Conservation (phyloP, 1,140 invertebrate species). For the Bombus pyrosoma region DNA sequence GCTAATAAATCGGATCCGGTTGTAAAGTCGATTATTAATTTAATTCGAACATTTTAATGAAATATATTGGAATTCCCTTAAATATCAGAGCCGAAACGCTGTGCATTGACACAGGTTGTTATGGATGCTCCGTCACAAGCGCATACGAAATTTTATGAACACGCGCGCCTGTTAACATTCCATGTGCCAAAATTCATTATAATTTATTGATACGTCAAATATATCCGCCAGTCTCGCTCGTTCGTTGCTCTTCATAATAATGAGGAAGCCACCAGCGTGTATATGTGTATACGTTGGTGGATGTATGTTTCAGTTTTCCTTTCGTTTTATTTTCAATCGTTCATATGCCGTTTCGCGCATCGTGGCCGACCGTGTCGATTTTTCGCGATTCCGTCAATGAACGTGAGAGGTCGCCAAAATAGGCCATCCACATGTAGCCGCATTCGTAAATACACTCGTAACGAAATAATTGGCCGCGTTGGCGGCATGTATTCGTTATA, state of each 20-base stretch:
- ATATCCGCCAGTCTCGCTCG: conserved; percentile 11
- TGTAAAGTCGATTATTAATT: conserved; percentile 54
- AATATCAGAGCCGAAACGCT: conserved; percentile 23
- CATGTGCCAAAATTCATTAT: conserved; percentile 39
- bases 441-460: conserved; percentile 48
- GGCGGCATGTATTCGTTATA: conserved; percentile 18
- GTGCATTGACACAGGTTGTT: conserved; percentile 36
- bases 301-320: conserved; percentile 17
- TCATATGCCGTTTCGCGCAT: not conserved
- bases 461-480: conserved; percentile 40
- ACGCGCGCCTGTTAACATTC: conserved; percentile 36
- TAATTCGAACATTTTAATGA: conserved; percentile 24
- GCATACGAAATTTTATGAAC: conserved; percentile 31
- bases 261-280: not conserved
- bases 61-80: conserved; percentile 32
- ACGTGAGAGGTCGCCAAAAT: conserved; percentile 1
- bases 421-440: conserved; percentile 19
- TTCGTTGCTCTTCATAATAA: conserved; percentile 35
- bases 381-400: conserved; percentile 39
- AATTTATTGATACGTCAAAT: conserved; percentile 48
- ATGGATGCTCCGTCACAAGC: conserved; percentile 10
- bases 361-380: conserved; percentile 18
- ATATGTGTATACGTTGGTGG: not conserved
- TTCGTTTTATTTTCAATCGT: conserved; percentile 20
- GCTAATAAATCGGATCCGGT: conserved; percentile 36